A percentile compares a stretch with the other conserved stretches of the same genome.
Conservation (phyloP, 2,113 vertebrate species). For the Proterorhinus semilunaris region DNA sequence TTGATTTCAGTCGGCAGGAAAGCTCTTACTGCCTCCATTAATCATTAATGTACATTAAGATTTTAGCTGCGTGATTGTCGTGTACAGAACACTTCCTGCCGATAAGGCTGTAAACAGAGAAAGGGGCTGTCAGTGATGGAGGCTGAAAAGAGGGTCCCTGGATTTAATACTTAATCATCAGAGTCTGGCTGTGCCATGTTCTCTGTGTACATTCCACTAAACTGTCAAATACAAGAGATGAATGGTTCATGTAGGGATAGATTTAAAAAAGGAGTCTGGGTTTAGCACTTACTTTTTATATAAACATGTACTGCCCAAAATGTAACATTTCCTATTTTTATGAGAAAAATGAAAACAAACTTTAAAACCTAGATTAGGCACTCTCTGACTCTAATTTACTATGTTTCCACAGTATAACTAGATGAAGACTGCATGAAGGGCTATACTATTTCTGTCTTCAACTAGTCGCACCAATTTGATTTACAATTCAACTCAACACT, state of each 20-base stretch:
- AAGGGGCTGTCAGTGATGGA: conserved; percentile 33
- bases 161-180: conserved; percentile 49
- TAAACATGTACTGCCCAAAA: no score
- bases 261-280: neutral
- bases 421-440: no score
- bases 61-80: neutral
- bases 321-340: no score
- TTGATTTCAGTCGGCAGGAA: conserved; percentile 1
- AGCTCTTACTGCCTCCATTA: neutral
- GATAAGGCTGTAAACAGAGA: conserved; percentile 51
- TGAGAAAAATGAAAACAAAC: no score
- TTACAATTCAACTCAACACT: no score
- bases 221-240: conserved; percentile 43
- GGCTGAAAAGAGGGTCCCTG: conserved; percentile 30
- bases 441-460: no score
- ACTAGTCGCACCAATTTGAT: no score
- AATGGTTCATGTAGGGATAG: conserved; percentile 22
- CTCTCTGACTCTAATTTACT: no score
- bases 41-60: conserved; percentile 18
- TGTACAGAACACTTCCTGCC: conserved; percentile 30
- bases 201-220: conserved; percentile 65
- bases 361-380: no score
- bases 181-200: conserved; percentile 59
- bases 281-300: no score
- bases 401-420: no score